Evolutionary conservation across 2,797 vertebrate species (phyloP), one percentile per base, ranked within the genome.

Genomic region (Arctocebus calabarensis): DNA sequence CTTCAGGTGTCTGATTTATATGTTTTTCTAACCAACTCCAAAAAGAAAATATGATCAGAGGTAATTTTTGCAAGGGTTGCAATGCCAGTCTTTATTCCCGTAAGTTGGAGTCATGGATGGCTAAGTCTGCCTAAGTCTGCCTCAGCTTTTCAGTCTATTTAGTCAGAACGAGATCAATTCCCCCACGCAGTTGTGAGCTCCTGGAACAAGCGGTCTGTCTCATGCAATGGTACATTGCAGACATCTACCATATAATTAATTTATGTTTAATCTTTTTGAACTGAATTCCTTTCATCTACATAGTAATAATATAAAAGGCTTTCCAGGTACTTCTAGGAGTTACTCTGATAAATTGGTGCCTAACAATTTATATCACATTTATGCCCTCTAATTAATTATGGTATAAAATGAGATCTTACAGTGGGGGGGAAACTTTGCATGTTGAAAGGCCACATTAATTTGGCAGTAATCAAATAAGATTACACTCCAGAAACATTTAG

Each of bases 1-100:
- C 78, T 95, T 98, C 82, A 96, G 90, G 78, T 97, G n/a, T 59
- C 13, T 97, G 75, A 94, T 96, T 98, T 96, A 84, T 96, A 68
- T 97, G 88, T 97, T 97, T 97, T 96, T 90, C 92, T 95, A 94
- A 79, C 86, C 75, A 92, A 83, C 45, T 91, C 90, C 96, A 93
- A 84, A 96, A 97, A 93, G 75, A 96, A 98, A 97, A 92, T 97
- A 84, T 93, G 90, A 96, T 92, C 40, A 34, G 64, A 96, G 90
- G 55, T 88, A 84, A 85, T 94, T 93, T 94, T 90, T 79, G 68
- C 43, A 79, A 96, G 34, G 7, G 23, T 84, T 90, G 59, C 40
- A 81, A 81, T 94, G 79, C 85, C 84, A 91, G n/a, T 61, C 84
- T 97, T 97, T 97, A 92, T 94, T 97, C 79, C 75, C 94, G 34